These are phyloP conservation scores for Pungitius pungitius DNA, from an alignment of 2,113 vertebrate genomes.

Conservation along the genomic window DNA sequence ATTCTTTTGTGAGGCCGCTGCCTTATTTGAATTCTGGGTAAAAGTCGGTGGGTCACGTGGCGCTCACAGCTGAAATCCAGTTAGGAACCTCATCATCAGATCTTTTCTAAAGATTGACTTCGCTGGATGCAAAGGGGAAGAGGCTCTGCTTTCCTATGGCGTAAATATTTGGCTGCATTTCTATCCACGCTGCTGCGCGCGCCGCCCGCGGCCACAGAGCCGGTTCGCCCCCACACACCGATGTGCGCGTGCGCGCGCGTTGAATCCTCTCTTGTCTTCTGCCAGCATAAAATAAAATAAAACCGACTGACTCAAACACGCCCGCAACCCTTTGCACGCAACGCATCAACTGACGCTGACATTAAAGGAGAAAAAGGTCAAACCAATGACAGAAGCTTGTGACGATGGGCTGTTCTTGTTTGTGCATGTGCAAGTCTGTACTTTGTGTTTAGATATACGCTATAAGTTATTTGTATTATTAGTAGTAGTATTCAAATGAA, in stretches of 20 bases:
- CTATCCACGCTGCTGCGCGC: slow-evolving; percentile 22
- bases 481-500: not conserved
- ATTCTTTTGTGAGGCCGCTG: slow-evolving; percentile 21
- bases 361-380: not conserved
- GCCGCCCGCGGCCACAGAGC: slow-evolving; percentile 57
- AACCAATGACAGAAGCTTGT: not conserved
- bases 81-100: slow-evolving; percentile 1
- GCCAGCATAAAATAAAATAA: slow-evolving; percentile 86
- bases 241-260: not conserved
- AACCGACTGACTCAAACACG: slow-evolving; percentile 87
- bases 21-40: not conserved
- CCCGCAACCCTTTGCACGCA: slow-evolving; percentile 83
- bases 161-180: slow-evolving; percentile 36
- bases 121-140: slow-evolving; percentile 9
- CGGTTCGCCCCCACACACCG: not conserved
- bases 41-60: not conserved
- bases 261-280: slow-evolving; percentile 64
- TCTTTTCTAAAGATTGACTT: not conserved
- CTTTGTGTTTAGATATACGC: too few relatives aligned
- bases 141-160: slow-evolving; percentile 1
- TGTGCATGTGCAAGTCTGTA: not conserved
- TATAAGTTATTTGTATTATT: too few relatives aligned
- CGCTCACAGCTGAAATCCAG: not conserved
- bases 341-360: slow-evolving; percentile 46
- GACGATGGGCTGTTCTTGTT: not conserved